Evolutionary conservation across 2,113 vertebrate species (phyloP).

Genomic region (Chroicocephalus ridibundus): DNA sequence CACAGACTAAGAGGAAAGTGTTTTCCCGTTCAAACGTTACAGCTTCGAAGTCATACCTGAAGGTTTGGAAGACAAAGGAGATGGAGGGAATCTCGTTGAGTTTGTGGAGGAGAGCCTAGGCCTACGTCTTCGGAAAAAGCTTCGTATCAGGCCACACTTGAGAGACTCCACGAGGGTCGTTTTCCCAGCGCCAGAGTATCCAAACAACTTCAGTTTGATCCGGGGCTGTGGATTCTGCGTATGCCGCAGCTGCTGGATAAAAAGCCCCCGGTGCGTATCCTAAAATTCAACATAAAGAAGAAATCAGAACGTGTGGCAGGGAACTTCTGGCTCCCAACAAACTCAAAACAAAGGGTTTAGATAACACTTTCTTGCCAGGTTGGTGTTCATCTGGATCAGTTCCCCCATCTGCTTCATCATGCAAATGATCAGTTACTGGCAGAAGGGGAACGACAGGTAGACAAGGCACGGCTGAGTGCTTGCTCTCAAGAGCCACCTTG

Average conservation of each 20-base stretch:
- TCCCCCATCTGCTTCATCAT: neutral
- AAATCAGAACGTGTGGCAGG: neutral
- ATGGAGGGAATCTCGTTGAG: constrained; percentile 86
- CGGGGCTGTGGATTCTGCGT: constrained; percentile 84
- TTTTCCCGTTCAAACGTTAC: neutral
- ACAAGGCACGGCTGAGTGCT: neutral
- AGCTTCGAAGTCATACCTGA: constrained; percentile 74
- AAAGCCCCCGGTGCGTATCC: constrained; percentile 88
- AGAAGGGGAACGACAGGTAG: neutral
- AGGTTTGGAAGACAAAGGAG: constrained; percentile 88
- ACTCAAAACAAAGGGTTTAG: neutral
- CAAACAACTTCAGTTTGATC: constrained; percentile 94
- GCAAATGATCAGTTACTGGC: neutral
- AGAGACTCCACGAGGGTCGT: constrained; percentile 93
- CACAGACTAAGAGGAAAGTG: neutral
- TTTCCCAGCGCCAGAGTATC: constrained; percentile 88
- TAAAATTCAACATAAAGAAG: constrained; percentile 42
- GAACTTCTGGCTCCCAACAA: neutral
- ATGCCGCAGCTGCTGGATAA: constrained; percentile 91
- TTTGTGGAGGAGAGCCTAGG: constrained; percentile 85
- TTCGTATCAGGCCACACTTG: constrained; percentile 92
- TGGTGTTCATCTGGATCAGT: neutral
- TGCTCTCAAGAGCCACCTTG: neutral
- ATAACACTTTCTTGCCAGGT: neutral
- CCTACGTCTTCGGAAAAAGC: constrained; percentile 92